phyloP scores from a whole-genome alignment of 2,113 vertebrate genomes.

The Nycticorax nycticorax region DNA sequence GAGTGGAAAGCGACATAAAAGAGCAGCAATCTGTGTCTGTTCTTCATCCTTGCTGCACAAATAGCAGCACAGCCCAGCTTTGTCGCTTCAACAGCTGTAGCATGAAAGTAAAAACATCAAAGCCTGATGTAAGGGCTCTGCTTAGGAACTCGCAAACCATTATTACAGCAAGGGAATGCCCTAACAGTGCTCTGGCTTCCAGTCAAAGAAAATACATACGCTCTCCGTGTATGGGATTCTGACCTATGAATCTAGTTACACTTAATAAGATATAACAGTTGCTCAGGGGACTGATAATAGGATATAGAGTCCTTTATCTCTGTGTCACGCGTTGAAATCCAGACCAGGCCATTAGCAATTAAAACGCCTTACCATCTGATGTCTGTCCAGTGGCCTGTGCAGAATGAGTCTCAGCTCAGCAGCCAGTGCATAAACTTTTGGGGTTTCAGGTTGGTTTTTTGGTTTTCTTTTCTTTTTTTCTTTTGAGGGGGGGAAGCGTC shows the following conservation, averaged over 20 bases:
- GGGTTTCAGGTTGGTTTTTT: not conserved
- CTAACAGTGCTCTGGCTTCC: not conserved
- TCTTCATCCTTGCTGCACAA: not conserved
- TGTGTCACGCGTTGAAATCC: not conserved
- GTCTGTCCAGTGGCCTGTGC: not conserved
- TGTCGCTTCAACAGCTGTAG: not conserved
- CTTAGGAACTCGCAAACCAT: not conserved
- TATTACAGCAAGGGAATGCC: not conserved
- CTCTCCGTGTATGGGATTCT: not conserved
- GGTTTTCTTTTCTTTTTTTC: not conserved
- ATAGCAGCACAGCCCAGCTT: not conserved
- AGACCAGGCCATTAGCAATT: constrained; percentile 38
- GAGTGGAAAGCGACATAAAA: not conserved
- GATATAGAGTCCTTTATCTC: constrained; percentile 27
- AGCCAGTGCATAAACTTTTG: not conserved
- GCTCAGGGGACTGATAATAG: constrained; percentile 33
- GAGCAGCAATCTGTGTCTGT: not conserved
- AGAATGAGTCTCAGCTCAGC: not conserved
- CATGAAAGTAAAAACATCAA: constrained; percentile 4
- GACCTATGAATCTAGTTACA: not conserved
- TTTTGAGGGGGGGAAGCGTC: not conserved
- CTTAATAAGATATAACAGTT: constrained; percentile 28
- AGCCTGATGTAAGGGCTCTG: not conserved
- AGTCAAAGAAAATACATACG: not conserved
- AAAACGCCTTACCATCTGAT: not conserved